Percentiles rank a stretch among this genome's conserved stretches.
phyloP scores from a whole-genome alignment of 2,113 vertebrate genomes.

The Macrotis lagotis region DNA sequence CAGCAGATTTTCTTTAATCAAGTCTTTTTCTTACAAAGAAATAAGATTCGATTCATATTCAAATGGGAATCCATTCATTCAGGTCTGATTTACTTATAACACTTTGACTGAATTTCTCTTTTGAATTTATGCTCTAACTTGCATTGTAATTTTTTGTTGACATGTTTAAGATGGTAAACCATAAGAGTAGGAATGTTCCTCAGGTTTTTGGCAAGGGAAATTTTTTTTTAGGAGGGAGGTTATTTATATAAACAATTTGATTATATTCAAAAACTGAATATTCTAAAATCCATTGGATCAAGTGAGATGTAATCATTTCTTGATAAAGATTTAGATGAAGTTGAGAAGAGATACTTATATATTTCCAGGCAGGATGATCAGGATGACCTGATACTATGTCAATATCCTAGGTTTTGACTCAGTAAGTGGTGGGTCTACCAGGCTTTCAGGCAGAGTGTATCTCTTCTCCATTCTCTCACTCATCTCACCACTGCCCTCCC shows the following conservation, averaged over 20 bases:
- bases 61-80: background rate
- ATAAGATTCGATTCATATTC: background rate
- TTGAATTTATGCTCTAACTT: background rate
- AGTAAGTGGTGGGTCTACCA: background rate
- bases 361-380: background rate
- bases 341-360: background rate
- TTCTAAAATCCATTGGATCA: background rate
- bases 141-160: background rate
- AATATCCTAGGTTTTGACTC: background rate
- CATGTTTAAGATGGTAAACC: background rate
- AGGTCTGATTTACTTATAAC: background rate
- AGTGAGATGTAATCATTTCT: background rate
- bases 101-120: background rate
- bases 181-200: background rate
- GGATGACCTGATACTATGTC: background rate
- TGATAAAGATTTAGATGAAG: background rate
- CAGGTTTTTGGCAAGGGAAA: background rate
- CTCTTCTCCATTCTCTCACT: background rate
- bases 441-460: background rate
- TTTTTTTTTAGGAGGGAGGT: background rate
- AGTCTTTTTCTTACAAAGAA: background rate
- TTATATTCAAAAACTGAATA: background rate
- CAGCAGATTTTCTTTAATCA: constrained; percentile 6
- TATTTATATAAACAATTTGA: background rate
- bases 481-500: background rate